These are phyloP conservation scores for Mycetomoellerius zeteki DNA, from an alignment of 1,140 invertebrate genomes.

Conservation along the genomic window DNA sequence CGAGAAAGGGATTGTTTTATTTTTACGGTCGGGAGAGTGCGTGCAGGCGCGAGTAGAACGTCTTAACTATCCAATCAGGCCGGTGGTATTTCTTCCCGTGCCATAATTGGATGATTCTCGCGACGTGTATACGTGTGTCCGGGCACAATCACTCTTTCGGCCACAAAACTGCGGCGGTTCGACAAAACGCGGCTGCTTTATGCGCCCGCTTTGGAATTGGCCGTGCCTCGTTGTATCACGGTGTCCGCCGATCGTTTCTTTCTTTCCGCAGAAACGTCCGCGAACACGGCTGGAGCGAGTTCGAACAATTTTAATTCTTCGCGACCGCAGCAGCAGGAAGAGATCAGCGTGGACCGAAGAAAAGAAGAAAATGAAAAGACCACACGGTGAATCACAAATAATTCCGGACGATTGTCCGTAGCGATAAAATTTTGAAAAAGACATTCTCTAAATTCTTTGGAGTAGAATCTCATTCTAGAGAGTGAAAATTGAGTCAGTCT, in stretches of 20 bases:
- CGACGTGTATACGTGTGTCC: conserved; percentile 24
- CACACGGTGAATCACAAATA: conserved; percentile 74
- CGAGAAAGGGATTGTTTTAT: conserved; percentile 7
- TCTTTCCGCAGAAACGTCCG: conserved; percentile 66
- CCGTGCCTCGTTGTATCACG: neutral
- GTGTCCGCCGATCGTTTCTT: conserved; percentile 53
- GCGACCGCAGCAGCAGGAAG: conserved; percentile 65
- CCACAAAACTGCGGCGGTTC: conserved; percentile 27
- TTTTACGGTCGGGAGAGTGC: conserved; percentile 26
- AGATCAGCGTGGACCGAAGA: conserved; percentile 4
- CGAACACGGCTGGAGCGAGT: conserved; percentile 64
- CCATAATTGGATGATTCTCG: conserved; percentile 68
- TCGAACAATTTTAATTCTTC: conserved; percentile 82
- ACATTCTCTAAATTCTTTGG: neutral
- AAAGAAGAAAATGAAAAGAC: conserved; percentile 20
- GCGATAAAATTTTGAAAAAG: conserved; percentile 7
- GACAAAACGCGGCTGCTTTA: conserved; percentile 53
- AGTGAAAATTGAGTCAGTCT: too few species aligned
- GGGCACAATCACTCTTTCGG: conserved; percentile 32
- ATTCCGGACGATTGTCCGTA: conserved; percentile 77
- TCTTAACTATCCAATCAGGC: conserved; percentile 59
- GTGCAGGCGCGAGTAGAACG: conserved; percentile 43
- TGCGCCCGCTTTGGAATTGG: conserved; percentile 18
- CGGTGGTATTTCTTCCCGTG: conserved; percentile 50
- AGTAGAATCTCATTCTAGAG: too few species aligned